A percentile compares a stretch with the other conserved stretches of the same genome.
Evolutionary conservation across 2,888 invertebrate genomes (phyloP).

Genomic region (Drosophila conformis): DNA sequence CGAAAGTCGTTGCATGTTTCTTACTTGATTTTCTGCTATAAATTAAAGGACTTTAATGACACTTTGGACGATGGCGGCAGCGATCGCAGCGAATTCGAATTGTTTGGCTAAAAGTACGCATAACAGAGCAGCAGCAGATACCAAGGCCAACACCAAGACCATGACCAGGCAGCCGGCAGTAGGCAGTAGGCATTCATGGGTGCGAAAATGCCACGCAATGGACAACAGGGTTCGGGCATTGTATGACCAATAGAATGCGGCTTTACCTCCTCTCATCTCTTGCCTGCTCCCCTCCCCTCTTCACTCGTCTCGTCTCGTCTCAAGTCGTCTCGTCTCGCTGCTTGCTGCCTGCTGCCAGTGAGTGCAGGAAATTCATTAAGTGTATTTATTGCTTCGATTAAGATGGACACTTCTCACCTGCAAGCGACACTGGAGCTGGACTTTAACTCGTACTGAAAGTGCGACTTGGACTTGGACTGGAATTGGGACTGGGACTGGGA

Average conservation of each 20-base stretch:
- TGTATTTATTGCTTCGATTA: slow-evolving; percentile 82
- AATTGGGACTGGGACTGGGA: slow-evolving; percentile 10
- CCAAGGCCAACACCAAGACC: slow-evolving; percentile 24
- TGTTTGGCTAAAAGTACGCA: slow-evolving; percentile 65
- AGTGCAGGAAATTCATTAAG: slow-evolving; percentile 81
- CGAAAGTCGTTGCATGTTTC: slow-evolving; percentile 79
- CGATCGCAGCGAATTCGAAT: slow-evolving; percentile 70
- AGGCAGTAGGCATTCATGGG: slow-evolving; percentile 60
- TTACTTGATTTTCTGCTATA: slow-evolving; percentile 80
- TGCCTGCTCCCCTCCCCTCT: not conserved
- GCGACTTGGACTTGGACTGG: slow-evolving; percentile 19
- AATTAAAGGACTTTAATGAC: slow-evolving; percentile 80
- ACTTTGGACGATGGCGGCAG: slow-evolving; percentile 76
- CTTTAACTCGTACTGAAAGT: slow-evolving; percentile 26
- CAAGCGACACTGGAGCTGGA: slow-evolving; percentile 54
- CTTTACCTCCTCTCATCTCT: slow-evolving; percentile 32
- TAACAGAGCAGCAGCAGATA: slow-evolving; percentile 46
- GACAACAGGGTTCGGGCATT: slow-evolving; percentile 60
- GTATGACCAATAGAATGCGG: slow-evolving; percentile 76
- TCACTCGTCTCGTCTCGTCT: slow-evolving; percentile 1
- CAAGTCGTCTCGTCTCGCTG: slow-evolving; percentile 6
- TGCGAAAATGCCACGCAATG: slow-evolving; percentile 79
- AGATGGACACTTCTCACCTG: slow-evolving; percentile 81
- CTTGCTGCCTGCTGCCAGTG: slow-evolving; percentile 39
- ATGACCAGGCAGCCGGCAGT: slow-evolving; percentile 8